Base-by-base conservation (phyloP, 1,140 invertebrate species). In the Monomorium pharaonis region DNA sequence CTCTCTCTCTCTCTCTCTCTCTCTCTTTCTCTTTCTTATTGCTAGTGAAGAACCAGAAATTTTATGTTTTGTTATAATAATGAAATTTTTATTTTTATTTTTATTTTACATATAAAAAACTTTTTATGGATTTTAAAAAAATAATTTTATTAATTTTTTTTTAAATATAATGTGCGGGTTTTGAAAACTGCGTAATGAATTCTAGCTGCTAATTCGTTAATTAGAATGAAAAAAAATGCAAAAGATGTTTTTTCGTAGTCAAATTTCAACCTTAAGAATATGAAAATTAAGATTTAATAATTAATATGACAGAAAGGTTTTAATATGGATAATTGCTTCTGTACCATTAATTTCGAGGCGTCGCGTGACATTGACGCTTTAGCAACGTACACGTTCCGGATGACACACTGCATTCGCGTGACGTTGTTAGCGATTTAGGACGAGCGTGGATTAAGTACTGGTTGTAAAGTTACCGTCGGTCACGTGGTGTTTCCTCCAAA, bases 381-480 rank as follows among this genome's bases (percentile, higher is more conserved):
- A 37, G 27, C 56, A 42, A 21, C 47, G 72, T 70, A 47, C 33
- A 49, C 27, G 54, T 84, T 76, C 54, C 51, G 69, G 56, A 24
- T 62, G 37, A 84, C 70, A 47, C 47, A 76, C 42, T 3, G 37
- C 16, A 51, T 27, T 80, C 27, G 80, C 56, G 56, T 83, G 69
- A 76, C 37, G 42, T 76, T 47, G 70, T 84, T 84, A 84, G 60
- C 33, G 60, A 84, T 76, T 75, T 76, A 56, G 69, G 70, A 60
- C 80, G 69, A 74, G 69, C 37, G 18, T 74, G 56, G 56, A 84
- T 84, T 75, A 60, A 84, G 80, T 49, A 72, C 56, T 47, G 14
- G 27, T 75, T 74, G 80, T 60, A 37, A 58, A 74, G 67, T 76
- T 84, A 75, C 63, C 69, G 44, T 60, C 69, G 70, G 69, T 83